Evolutionary conservation across 2,113 vertebrate species (phyloP).

Genomic region (Phrynosoma platyrhinos): DNA sequence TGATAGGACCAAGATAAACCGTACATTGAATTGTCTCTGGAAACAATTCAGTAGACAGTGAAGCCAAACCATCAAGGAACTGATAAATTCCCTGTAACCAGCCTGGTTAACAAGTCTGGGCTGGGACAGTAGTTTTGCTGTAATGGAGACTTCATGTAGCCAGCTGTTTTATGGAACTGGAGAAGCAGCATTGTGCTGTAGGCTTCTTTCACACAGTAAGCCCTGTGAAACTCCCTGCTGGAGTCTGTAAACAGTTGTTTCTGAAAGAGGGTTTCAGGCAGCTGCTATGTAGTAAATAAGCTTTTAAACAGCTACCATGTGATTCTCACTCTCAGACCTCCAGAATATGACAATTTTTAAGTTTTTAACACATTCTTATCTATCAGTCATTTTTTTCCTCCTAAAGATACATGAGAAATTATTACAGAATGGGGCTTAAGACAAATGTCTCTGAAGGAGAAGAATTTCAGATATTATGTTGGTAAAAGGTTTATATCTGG

Average conservation of each 20-base stretch:
- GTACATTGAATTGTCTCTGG: too few relatives aligned
- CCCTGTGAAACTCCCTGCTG: background rate
- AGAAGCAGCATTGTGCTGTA: background rate
- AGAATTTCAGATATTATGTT: slow-evolving; percentile 47
- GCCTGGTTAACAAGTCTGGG: too few relatives aligned
- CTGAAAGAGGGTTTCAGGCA: background rate
- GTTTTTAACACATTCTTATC: background rate
- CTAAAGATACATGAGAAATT: background rate
- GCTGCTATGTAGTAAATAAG: background rate
- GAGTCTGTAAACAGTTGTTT: background rate
- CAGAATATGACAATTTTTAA: background rate
- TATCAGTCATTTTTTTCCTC: background rate
- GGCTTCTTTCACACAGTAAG: background rate
- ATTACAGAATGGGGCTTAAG: background rate
- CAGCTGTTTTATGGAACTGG: background rate
- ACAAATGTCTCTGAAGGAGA: slow-evolving; percentile 20
- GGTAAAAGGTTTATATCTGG: slow-evolving; percentile 27
- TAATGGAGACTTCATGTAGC: background rate
- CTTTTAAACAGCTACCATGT: background rate
- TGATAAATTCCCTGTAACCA: too few relatives aligned
- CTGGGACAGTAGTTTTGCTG: too few relatives aligned
- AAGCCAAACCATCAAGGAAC: too few relatives aligned
- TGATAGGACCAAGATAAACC: too few relatives aligned
- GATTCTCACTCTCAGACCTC: background rate
- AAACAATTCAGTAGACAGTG: too few relatives aligned